Conservation (phyloP, 2,888 invertebrate genomes). For the Amphimallon solstitiale region DNA sequence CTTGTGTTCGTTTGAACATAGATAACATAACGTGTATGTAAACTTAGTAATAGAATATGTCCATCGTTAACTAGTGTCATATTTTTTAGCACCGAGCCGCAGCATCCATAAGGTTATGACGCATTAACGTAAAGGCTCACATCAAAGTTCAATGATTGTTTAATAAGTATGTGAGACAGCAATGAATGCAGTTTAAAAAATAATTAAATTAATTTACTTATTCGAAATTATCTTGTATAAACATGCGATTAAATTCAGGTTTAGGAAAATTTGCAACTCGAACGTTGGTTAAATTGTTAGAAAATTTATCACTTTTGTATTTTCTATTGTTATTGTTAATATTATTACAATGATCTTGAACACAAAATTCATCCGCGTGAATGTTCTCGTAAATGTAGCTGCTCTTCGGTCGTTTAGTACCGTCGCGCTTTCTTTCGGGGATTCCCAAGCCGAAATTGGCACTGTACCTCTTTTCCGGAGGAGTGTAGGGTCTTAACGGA, state of each 20-base stretch:
- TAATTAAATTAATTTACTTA: constrained; percentile 36
- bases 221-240: constrained; percentile 58
- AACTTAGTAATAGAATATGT: too few species aligned
- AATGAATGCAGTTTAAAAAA: too few species aligned
- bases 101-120: too few species aligned
- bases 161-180: too few species aligned
- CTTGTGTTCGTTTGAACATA: too few species aligned
- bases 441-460: constrained; percentile 54
- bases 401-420: constrained; percentile 49
- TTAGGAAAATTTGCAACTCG: constrained; percentile 60
- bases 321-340: constrained; percentile 46
- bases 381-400: constrained; percentile 61
- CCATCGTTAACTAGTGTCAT: too few species aligned
- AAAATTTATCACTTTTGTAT: constrained; percentile 48
- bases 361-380: constrained; percentile 54
- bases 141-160: too few species aligned
- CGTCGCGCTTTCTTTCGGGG: constrained; percentile 38
- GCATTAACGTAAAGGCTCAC: too few species aligned
- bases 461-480: constrained; percentile 59
- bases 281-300: constrained; percentile 53
- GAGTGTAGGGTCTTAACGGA: constrained; percentile 53
- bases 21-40: too few species aligned
- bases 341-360: constrained; percentile 38
- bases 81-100: too few species aligned
- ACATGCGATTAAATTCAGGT: constrained; percentile 60